Conservation (phyloP, 2,888 invertebrate species). For the Microchrysa polita region DNA sequence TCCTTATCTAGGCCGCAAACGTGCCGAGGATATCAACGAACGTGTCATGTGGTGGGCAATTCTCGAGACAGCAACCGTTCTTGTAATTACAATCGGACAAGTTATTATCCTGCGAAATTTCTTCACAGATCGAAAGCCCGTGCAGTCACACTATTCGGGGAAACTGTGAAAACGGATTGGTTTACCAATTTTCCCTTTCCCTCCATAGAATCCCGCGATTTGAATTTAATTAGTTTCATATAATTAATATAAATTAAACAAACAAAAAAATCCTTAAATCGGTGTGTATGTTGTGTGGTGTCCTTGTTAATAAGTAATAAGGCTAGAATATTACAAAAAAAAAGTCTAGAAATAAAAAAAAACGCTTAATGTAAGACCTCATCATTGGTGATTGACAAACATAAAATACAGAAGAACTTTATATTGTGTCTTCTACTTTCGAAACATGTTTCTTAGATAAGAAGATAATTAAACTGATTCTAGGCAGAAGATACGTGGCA, state of each 20-base stretch:
- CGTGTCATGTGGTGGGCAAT: slow-evolving; percentile 94
- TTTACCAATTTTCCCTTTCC: neutral
- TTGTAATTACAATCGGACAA: slow-evolving; percentile 89
- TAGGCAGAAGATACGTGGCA: slow-evolving; percentile 9
- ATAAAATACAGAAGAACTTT: slow-evolving; percentile 1
- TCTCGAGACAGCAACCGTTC: slow-evolving; percentile 84
- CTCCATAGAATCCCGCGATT: slow-evolving; percentile 2
- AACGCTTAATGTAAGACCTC: slow-evolving; percentile 21
- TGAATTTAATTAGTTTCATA: slow-evolving; percentile 43
- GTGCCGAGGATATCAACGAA: slow-evolving; percentile 96
- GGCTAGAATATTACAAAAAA: neutral
- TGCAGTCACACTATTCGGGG: slow-evolving; percentile 59
- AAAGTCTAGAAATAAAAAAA: neutral
- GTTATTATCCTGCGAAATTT: slow-evolving; percentile 92
- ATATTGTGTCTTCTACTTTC: neutral
- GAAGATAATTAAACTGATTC: no score
- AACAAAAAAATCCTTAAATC: slow-evolving; percentile 13
- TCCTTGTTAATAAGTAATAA: slow-evolving; percentile 28
- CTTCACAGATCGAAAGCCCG: slow-evolving; percentile 78
- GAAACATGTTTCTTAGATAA: neutral
- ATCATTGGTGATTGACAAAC: slow-evolving; percentile 15
- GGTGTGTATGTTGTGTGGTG: slow-evolving; percentile 41
- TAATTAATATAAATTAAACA: slow-evolving; percentile 28
- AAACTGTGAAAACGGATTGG: slow-evolving; percentile 56
- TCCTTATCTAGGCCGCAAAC: slow-evolving; percentile 73